Evolutionary conservation across 2,797 vertebrate species (phyloP), one percentile per base, ranked within the genome.

Genomic region (Limosa lapponica): DNA sequence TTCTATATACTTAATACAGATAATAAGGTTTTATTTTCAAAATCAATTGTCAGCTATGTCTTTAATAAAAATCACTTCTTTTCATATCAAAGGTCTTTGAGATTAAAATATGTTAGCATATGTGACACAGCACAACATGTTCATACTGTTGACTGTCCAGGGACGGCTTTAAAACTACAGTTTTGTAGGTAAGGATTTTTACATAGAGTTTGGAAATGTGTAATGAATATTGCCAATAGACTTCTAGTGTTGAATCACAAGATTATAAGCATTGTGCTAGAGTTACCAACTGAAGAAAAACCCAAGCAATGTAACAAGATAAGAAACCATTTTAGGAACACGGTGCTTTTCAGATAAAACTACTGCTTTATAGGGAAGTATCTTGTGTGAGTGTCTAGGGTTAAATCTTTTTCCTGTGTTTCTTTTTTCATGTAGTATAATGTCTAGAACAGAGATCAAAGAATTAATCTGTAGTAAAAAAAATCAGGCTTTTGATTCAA

Each of bases 361-460:
- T 36, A 19, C 8, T n/a, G 5, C 8, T 51, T 81, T 77, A 37
- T 13, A 46, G 12, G 3, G 25, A 5, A 22, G 12, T 6, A 3
- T 8, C 12, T 6, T 22, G 2, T 13, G 16, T 16, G 16, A 11
- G 10, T 9, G 6, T 20, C 6, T 19, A 6, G 10, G 11, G 20
- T 70, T 59, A 44, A 19, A 18, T 20, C 3, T 37, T 36, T 16
- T 41, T 0, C 18, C 3, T 16, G 46, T 1, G 2, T n/a, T 58
- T 70, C 36, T 65, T 43, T 44, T 65, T 71, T 48, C 36, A 16
- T 12, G 7, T 43, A 44, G 6, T 28, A 3, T 14, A n/a, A 55
- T 39, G 10, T 65, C 46, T 75, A 48, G 17, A 82, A 72, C 4
- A 82, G 13, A 37, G 14, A 37, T 46, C 30, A 65, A 48, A 82